Conservation (phyloP, 2,113 vertebrate species). For the Thalassarche chlororhynchos region DNA sequence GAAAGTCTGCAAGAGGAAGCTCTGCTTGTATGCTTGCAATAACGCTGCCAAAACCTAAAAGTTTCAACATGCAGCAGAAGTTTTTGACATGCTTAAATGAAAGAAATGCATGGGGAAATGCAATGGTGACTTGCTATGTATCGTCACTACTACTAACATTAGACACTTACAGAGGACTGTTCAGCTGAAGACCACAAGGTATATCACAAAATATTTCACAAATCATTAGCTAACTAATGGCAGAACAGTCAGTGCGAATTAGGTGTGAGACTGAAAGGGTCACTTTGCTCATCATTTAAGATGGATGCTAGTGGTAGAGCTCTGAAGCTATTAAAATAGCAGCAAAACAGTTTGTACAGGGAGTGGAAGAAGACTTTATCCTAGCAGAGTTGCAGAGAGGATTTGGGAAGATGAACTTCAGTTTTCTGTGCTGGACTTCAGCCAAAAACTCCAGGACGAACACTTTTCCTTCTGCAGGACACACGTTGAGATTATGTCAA, state of each 20-base stretch:
- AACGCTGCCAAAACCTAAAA: background rate
- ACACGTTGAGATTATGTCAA: background rate
- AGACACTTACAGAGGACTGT: background rate
- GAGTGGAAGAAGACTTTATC: background rate
- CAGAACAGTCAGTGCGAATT: background rate
- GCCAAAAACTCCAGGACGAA: background rate
- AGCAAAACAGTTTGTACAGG: background rate
- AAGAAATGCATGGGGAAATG: background rate
- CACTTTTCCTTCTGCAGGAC: background rate
- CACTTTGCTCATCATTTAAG: conserved; percentile 7
- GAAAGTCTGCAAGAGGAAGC: background rate
- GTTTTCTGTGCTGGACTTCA: background rate
- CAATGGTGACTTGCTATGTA: background rate
- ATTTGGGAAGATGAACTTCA: background rate
- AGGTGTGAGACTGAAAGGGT: background rate
- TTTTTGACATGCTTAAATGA: background rate
- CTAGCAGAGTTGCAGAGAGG: background rate
- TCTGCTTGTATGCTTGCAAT: background rate
- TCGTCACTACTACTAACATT: background rate
- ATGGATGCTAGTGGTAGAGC: background rate
- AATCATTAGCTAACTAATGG: conserved; percentile 49
- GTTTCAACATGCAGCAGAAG: background rate
- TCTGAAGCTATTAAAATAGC: background rate
- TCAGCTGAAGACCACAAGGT: conserved; percentile 14
- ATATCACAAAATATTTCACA: conserved; percentile 45